Base-by-base conservation (phyloP, 2,797 vertebrate genomes). In the Bryconaethiops microstoma region DNA sequence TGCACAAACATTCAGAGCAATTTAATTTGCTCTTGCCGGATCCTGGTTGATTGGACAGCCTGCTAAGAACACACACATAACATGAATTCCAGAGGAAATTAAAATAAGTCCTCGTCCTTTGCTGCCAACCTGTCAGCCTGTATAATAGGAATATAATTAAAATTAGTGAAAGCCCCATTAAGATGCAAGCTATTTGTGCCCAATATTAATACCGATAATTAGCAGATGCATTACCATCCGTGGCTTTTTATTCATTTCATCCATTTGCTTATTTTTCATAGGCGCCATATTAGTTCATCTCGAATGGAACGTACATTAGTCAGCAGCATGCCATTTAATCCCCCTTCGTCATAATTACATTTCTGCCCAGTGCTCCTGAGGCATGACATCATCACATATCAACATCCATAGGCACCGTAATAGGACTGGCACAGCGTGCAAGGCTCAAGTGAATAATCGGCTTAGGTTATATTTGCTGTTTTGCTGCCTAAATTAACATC, bases 321-420 rank as follows among this genome's bases (percentile, higher is more conserved):
- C 57, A 54, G 29, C 57, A 40, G 55, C 63, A 75, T 12, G 29
- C 12, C 42, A 69, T 69, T 81, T 68, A 75, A 69, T 70, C 55
- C 45, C 54, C 19, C 45, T 69, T 81, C 68, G 42, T 76, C 72
- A 62, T 42, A 60, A 75, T 65, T 71, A 50, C 23, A 68, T 75
- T 75, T 75, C 72, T 80, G 63, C 35, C 78, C 39, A 54, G 52
- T 48, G 39, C 62, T 68, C 17, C 40, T 57, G 25, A 12, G 17
- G 62, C 39, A n/a, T 80, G 62, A 74, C 78, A 74, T 80, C 78
- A 74, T 67, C 72, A 75, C 72, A 80, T 21, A 81, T 72, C 48
- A 59, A 45, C 67, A 71, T 81, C 45, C 35, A 64, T 71, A 71
- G 76, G 59, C 5, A 65, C 39, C 23, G 39, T 82, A 60, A 73